Base-by-base conservation (phyloP, 2,888 invertebrate species). In the Sepioteuthis lessoniana region DNA sequence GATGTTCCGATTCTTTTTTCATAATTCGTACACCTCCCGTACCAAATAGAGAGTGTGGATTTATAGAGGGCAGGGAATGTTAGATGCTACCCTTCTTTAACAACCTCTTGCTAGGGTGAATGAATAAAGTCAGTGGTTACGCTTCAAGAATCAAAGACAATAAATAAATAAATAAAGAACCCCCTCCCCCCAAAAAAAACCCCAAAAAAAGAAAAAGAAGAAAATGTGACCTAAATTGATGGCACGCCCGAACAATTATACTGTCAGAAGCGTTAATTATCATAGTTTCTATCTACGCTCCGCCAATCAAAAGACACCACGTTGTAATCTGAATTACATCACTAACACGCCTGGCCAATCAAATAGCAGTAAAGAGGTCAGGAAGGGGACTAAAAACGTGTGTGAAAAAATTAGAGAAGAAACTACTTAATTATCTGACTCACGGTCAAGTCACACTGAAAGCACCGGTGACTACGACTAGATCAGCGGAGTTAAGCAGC, bases 321-420 rank as follows among this genome's bases (percentile, higher is more conserved):
- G 76, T 76, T 16, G 76, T 76, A 76, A 76, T 76, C 76, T 76
- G 76, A 76, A 76, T 76, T 76, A n/a, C 76, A 76, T 76, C 76
- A 76, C 76, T 76, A 76, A n/a, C 76, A 76, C 76, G 76, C 76
- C 76, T 76, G 76, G n/a, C 76, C 76, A 76, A 76, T 76, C 76
- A 76, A 76, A 76, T n/a, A 76, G 8, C n/a, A 4, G 76, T 13
- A 13, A 3, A n/a, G 13, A 16, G 13, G n/a, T 10, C 8, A 60
- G 31, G 0, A 60, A 13, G 31, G 31, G 31, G 31, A 28, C 31
- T 50, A 10, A 31, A 31, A 5, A 5, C 0, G 31, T 31, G 31
- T 25, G n/a, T 10, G 31, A 8, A n/a, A 60, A n/a, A 10, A n/a
- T n/a, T 76, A 2, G n/a, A n/a, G 10, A 1, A 31, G 13, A 31